Percentiles rank a stretch among this genome's conserved stretches.
Conservation (phyloP, 2,113 vertebrate genomes). For the Bungarus multicinctus region DNA sequence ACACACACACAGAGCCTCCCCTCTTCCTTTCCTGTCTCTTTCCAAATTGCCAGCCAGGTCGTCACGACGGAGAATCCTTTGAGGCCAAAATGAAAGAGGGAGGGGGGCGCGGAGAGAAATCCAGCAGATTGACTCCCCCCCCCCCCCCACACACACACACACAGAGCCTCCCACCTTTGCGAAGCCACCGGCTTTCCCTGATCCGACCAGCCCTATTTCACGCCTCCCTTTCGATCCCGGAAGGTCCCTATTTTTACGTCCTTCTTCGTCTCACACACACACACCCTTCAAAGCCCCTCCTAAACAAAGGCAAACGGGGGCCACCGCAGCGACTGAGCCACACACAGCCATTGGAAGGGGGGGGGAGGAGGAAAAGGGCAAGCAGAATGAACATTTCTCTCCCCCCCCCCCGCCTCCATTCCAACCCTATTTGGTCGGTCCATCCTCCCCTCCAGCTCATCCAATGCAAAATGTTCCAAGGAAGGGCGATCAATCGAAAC, state of each 20-base stretch:
- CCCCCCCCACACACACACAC: too few species aligned
- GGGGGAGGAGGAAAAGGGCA: neutral
- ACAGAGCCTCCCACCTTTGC: neutral
- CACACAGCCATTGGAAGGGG: slow-evolving; percentile 73
- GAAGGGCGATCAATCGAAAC: neutral
- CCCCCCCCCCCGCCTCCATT: too few species aligned
- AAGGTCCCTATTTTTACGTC: slow-evolving; percentile 65
- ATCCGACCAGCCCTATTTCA: neutral
- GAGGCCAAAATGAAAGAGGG: neutral
- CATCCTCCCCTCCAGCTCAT: neutral
- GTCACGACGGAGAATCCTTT: neutral
- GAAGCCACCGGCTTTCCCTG: neutral
- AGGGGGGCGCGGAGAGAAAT: neutral
- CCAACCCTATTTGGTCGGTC: neutral
- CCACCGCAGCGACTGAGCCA: slow-evolving; percentile 73
- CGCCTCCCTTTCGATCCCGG: slow-evolving; percentile 61
- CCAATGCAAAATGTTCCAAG: neutral
- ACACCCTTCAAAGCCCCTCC: slow-evolving; percentile 51
- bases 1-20: too few species aligned
- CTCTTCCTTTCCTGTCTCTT: neutral
- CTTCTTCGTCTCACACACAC: too few species aligned
- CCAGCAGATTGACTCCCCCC: neutral
- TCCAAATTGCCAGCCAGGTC: neutral
- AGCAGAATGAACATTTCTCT: neutral
- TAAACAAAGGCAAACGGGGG: slow-evolving; percentile 80